A percentile compares a stretch with the other conserved stretches of the same genome.
These are phyloP conservation scores for Danio rerio DNA, from an alignment of 2,113 vertebrate genomes.

Conservation along the genomic window DNA sequence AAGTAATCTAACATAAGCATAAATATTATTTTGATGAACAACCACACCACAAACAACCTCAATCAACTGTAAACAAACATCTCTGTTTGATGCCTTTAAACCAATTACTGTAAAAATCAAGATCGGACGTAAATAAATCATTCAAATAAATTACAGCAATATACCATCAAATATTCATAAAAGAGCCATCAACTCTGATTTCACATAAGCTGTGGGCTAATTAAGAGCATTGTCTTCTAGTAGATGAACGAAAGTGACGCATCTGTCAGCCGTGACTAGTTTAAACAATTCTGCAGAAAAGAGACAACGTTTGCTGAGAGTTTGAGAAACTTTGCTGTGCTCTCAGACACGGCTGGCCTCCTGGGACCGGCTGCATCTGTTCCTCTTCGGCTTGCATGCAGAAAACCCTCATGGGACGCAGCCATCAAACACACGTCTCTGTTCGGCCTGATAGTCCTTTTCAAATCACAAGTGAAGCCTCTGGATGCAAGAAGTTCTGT, in stretches of 20 bases:
- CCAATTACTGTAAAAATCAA: no score
- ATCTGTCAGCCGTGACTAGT: constrained; percentile 1
- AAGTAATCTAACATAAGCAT: no score
- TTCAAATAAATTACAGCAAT: background rate
- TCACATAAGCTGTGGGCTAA: background rate
- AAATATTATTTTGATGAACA: no score
- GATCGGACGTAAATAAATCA: no score
- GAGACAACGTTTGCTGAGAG: constrained; percentile 55
- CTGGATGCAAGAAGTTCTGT: constrained; percentile 18
- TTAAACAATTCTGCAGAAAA: constrained; percentile 56
- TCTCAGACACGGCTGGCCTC: constrained; percentile 66
- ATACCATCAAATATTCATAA: no score
- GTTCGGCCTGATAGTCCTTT: constrained; percentile 60
- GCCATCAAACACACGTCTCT: constrained; percentile 60
- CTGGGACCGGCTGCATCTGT: constrained; percentile 67
- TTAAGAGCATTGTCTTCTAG: background rate
- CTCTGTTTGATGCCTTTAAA: no score
- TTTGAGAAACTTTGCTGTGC: constrained; percentile 71
- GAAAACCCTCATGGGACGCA: constrained; percentile 72
- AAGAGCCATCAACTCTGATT: background rate
- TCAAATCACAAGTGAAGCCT: constrained; percentile 66
- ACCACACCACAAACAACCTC: no score
- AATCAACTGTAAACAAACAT: no score
- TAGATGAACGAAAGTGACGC: background rate
- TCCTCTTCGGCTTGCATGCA: constrained; percentile 71